Evolutionary conservation across 2,888 invertebrate genomes (phyloP), one percentile per base, ranked within the genome.

Genomic region (Clepsis dumicolana): DNA sequence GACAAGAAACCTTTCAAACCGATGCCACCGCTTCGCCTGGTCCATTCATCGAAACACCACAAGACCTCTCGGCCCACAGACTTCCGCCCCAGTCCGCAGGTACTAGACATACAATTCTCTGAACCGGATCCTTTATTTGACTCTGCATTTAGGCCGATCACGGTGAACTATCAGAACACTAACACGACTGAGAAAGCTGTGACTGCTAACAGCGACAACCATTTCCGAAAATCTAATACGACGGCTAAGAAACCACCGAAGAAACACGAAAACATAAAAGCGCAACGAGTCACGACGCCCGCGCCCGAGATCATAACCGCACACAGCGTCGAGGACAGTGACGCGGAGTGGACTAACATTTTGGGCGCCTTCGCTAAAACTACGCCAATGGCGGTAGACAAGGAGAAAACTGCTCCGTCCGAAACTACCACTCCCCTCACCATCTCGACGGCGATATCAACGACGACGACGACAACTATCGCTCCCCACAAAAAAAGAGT

Each of bases 1-100:
- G 93, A 93, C 67, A 93, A 92, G 72, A 93, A 93, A 61, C 92
- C 93, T 1, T 93, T 93, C 63, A 93, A 92, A 72, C 93, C 93
- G 7, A 84, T 93, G 90, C 93, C 93, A 14, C 93, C 93, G 1
- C 65, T 93, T n/a, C 93, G 92, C 70, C 74, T 78, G 14, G 70
- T 75, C 21, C 82, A 87, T 59, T 71, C 78, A 1, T 71, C 80
- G 1, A 91, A 89, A 72, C 82, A 82, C 4, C 64, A 77, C 29
- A 90, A 85, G 75, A 50, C 75, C 7, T 74, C 75, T 18, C 81
- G 75, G 59, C 90, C 89, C 18, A 73, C 80, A 38, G 90, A 93
- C 75, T 91, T 92, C 72, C 79, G 92, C 27, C 90, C 93, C 14
- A 92, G 93, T 68, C 92, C 91, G 12, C 93, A 91, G 83, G 79